Conservation (phyloP, 2,113 vertebrate species). For the Motacilla tschutschensis region DNA sequence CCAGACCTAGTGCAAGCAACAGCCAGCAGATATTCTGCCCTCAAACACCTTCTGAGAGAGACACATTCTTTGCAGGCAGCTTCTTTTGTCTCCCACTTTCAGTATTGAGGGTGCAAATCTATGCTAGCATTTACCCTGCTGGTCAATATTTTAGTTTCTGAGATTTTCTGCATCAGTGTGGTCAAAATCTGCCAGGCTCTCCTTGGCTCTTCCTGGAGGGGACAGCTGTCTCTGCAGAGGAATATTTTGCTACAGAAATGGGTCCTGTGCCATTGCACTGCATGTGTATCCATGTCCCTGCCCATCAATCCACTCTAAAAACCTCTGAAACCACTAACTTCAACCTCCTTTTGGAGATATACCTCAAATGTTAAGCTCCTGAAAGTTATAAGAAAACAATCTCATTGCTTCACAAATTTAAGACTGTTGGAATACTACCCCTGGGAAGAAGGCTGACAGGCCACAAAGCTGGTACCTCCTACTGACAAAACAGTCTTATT, state of each 20-base stretch:
- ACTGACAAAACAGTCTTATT: background rate
- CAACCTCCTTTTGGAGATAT: background rate
- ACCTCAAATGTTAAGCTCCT: background rate
- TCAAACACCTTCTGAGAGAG: background rate
- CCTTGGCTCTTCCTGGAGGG: background rate
- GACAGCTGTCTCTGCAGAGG: background rate
- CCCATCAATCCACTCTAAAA: background rate
- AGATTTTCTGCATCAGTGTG: background rate
- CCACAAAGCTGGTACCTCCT: background rate
- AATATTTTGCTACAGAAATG: background rate
- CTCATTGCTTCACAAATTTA: background rate
- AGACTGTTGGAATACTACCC: background rate
- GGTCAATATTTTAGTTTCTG: background rate
- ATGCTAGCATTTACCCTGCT: background rate
- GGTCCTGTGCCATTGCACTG: background rate
- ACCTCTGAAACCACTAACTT: background rate
- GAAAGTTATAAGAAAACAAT: background rate
- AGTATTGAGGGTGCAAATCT: background rate
- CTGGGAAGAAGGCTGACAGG: background rate
- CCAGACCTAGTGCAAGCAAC: background rate
- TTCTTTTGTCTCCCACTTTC: background rate
- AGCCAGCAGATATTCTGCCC: background rate
- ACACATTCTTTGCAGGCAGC: background rate
- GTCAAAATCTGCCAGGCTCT: background rate
- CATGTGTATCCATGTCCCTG: background rate